Percentiles rank a stretch among this genome's conserved stretches.
These are phyloP conservation scores for Bembecia ichneumoniformis DNA, from an alignment of 2,888 invertebrate species.

Conservation along the genomic window DNA sequence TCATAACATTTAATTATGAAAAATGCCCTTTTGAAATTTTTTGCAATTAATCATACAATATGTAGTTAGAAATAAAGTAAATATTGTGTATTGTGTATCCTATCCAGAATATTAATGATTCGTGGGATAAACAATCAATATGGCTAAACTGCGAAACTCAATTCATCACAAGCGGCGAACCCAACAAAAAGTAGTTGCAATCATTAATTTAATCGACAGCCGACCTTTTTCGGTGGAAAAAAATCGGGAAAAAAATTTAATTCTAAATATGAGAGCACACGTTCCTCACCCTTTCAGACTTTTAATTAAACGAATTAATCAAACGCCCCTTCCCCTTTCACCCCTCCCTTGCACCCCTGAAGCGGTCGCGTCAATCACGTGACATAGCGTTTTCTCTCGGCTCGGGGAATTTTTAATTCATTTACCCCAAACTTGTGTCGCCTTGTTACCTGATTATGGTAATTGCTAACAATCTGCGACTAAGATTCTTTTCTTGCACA, in stretches of 20 bases:
- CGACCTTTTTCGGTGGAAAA: slow-evolving; percentile 1
- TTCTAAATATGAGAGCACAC: slow-evolving; percentile 9
- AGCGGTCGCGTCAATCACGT: slow-evolving; percentile 26
- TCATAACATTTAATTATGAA: too few relatives aligned
- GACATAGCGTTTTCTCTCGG: slow-evolving; percentile 4
- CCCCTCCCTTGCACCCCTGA: slow-evolving; percentile 2
- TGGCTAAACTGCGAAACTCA: not conserved
- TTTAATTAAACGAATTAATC: slow-evolving; percentile 46
- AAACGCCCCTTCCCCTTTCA: slow-evolving; percentile 15
- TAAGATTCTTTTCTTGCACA: too few relatives aligned
- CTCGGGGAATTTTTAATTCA: slow-evolving; percentile 6
- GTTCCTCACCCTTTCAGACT: slow-evolving; percentile 9
- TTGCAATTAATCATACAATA: too few relatives aligned
- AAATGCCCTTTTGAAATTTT: too few relatives aligned
- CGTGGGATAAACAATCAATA: not conserved
- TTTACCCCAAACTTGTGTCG: slow-evolving; percentile 2
- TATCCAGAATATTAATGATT: not conserved
- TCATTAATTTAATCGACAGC: slow-evolving; percentile 4
- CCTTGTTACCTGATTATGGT: not conserved
- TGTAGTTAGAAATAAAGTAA: too few relatives aligned
- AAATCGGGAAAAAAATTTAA: slow-evolving; percentile 4
- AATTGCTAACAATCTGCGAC: not conserved
- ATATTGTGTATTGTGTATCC: too few relatives aligned
- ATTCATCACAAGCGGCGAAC: not conserved
- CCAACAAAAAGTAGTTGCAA: slow-evolving; percentile 1